Base-by-base conservation (phyloP, 2,113 vertebrate species). In the Zosterops pallidus region DNA sequence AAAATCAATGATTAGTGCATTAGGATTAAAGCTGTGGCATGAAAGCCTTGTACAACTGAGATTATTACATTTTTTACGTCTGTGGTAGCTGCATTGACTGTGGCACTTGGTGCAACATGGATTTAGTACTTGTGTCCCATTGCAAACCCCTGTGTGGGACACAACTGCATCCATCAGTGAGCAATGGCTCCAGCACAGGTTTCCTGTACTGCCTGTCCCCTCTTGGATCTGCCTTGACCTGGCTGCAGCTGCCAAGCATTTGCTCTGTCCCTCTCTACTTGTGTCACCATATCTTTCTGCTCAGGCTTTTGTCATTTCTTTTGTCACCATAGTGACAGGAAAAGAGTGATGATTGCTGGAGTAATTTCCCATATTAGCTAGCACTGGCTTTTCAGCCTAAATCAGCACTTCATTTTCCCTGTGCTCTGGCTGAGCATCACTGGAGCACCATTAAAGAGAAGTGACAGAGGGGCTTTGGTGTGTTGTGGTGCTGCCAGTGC, bases 301-400 rank as follows among this genome's bases (percentile, higher is more conserved):
- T 89, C 78, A 57, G 70, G 57, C 62, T 94, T 95, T 92, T 91
- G 81, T 94, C n/a, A 92, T 92, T 81, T 44, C 68, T 96, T 95
- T 91, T 91, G 81, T 97, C 96, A 84, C 91, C 95, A 92, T 94
- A 94, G 93, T 87, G 94, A 96, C 89, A 91, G 71, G 19, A 70
- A 75, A 94, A 88, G 82, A 93, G 78, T 57, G 94, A 76, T 96
- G 96, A 95, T 95, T 96, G 72, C 91, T 75, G 77, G 91, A 92
- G 89, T 94, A 92, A 95, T 95, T 94, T 94, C 86, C 86, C 53
- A 33, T 78, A 94, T 92, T 94, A 92, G 81, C 89, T 76, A 68
- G 53, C 5, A 1, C 57, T 84, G 81, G 35, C 62, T 94, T 94
- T 95, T 87, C 91, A 94, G 65, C 81, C 81, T 59, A 84, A 92